phyloP scores from a whole-genome alignment of 2,113 vertebrate species.

The Laterallus jamaicensis region DNA sequence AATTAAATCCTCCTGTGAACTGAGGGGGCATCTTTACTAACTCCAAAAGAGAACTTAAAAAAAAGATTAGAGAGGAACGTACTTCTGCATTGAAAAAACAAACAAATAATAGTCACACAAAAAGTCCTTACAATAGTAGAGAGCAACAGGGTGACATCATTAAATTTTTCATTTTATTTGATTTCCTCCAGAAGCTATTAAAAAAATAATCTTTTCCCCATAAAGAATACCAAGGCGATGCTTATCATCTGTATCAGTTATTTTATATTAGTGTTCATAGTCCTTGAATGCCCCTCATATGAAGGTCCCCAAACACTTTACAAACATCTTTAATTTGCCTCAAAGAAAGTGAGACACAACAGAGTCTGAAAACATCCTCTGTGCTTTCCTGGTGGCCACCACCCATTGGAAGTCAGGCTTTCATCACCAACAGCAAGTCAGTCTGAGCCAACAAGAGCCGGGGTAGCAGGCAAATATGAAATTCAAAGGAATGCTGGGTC shows the following conservation, averaged over 20 bases:
- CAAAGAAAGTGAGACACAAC: background rate
- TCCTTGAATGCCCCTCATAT: slow-evolving; percentile 11
- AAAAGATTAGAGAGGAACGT: background rate
- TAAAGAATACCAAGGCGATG: slow-evolving; percentile 12
- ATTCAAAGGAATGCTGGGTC: background rate
- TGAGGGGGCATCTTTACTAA: background rate
- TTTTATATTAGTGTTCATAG: slow-evolving; percentile 20
- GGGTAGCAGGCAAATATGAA: background rate
- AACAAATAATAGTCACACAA: slow-evolving; percentile 1
- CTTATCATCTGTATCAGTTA: slow-evolving; percentile 42
- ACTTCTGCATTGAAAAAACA: background rate
- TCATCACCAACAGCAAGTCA: background rate
- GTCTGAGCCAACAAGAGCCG: background rate
- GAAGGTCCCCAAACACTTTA: background rate
- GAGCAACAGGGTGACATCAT: slow-evolving; percentile 41
- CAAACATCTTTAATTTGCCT: slow-evolving; percentile 13
- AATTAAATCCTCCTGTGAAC: background rate
- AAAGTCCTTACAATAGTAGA: background rate
- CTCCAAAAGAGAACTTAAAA: background rate
- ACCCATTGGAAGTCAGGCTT: background rate
- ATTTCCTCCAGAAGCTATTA: slow-evolving; percentile 18
- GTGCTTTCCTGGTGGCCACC: background rate
- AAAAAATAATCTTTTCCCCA: background rate
- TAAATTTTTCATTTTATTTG: slow-evolving; percentile 44
- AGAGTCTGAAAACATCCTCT: background rate